A percentile compares a stretch with the other conserved stretches of the same genome.
Evolutionary conservation across 1,140 invertebrate species (phyloP).

Genomic region (Chlorops oryzae): DNA sequence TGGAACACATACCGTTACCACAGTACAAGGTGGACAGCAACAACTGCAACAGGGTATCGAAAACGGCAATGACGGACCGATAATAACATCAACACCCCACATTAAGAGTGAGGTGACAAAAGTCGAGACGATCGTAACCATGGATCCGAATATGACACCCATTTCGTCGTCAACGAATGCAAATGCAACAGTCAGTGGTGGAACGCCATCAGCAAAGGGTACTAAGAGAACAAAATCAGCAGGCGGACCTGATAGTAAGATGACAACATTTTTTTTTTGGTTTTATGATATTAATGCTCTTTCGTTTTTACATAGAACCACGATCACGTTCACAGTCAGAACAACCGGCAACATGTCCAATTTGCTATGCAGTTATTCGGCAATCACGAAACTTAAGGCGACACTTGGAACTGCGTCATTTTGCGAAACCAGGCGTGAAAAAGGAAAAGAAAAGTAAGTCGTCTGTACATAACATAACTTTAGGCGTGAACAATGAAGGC

Average conservation of each 20-base stretch:
- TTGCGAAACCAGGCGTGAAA: constrained; percentile 47
- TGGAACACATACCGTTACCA: constrained; percentile 25
- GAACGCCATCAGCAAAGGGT: constrained; percentile 24
- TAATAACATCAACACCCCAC: constrained; percentile 35
- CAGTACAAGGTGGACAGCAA: constrained; percentile 12
- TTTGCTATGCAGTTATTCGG: constrained; percentile 55
- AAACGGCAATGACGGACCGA: constrained; percentile 30
- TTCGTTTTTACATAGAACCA: constrained; percentile 27
- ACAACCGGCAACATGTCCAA: constrained; percentile 57
- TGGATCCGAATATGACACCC: constrained; percentile 44
- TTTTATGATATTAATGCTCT: background rate
- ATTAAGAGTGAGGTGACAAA: constrained; percentile 43
- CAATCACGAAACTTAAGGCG: constrained; percentile 56
- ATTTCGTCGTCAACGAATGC: constrained; percentile 34
- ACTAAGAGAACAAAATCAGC: constrained; percentile 13
- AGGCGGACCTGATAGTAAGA: too few relatives aligned
- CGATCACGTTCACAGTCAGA: constrained; percentile 56
- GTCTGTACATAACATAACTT: too few relatives aligned
- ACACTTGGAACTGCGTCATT: constrained; percentile 50
- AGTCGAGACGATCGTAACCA: constrained; percentile 42
- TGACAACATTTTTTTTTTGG: background rate
- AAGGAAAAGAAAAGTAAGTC: constrained; percentile 49
- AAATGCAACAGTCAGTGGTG: constrained; percentile 13
- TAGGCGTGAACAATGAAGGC: too few relatives aligned
- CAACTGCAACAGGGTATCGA: constrained; percentile 35